These are phyloP conservation scores for Phrynocephalus versicolor DNA, from an alignment of 2,113 vertebrate genomes.

Conservation along the genomic window DNA sequence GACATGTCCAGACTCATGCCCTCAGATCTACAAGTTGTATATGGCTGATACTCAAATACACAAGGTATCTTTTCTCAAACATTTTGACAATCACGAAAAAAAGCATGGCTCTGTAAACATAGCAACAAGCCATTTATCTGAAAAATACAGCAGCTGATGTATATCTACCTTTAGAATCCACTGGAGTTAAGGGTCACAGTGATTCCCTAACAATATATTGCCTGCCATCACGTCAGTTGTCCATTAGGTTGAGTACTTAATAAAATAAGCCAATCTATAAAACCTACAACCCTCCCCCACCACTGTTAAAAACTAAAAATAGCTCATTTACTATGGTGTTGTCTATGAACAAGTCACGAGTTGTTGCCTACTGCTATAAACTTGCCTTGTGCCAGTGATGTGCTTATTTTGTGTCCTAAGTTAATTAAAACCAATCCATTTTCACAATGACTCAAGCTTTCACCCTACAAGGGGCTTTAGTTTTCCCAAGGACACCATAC, in stretches of 20 bases:
- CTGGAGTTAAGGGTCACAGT: background rate
- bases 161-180: background rate
- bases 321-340: constrained; percentile 79
- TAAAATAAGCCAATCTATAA: constrained; percentile 66
- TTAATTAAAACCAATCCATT: constrained; percentile 42
- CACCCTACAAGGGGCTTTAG: constrained; percentile 1
- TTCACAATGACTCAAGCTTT: constrained; percentile 49
- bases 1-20: constrained; percentile 7
- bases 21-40: background rate
- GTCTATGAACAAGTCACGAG: constrained; percentile 76
- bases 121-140: constrained; percentile 41
- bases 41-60: background rate
- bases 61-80: constrained; percentile 32
- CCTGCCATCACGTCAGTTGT: constrained; percentile 36
- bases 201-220: constrained; percentile 3
- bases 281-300: constrained; percentile 63
- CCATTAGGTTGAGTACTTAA: constrained; percentile 59
- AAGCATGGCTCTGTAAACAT: constrained; percentile 49
- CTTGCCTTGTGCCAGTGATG: constrained; percentile 68
- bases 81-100: constrained; percentile 56
- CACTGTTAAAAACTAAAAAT: constrained; percentile 75
- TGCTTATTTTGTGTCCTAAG: constrained; percentile 50
- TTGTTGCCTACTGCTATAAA: constrained; percentile 70
- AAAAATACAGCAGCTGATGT: constrained; percentile 45
- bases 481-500: background rate